A percentile compares a stretch with the other conserved stretches of the same genome.
Evolutionary conservation across 1,140 invertebrate species (phyloP).

Genomic region (Gryon sp.): DNA sequence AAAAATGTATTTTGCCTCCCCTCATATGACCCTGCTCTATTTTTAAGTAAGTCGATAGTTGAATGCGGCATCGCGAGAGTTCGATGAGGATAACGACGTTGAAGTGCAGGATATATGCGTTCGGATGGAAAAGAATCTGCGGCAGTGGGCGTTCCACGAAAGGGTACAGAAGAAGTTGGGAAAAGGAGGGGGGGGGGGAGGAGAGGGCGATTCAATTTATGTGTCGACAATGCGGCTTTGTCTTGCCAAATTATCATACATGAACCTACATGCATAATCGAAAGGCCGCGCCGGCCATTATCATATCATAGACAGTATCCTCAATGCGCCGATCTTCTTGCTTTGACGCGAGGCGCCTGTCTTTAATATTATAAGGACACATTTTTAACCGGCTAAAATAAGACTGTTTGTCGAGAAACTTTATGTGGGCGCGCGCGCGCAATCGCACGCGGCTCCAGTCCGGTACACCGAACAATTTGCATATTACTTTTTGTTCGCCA

Average conservation of each 20-base stretch:
- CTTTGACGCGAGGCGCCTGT: constrained; percentile 70
- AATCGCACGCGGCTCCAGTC: no score
- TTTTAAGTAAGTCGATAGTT: constrained; percentile 12
- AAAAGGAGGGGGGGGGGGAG: no score
- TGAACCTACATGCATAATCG: constrained; percentile 71
- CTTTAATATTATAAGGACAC: constrained; percentile 60
- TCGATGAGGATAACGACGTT: constrained; percentile 51
- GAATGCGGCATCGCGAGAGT: constrained; percentile 8
- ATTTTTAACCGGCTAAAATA: constrained; percentile 53
- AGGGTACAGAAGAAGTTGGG: constrained; percentile 44
- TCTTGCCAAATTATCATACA: constrained; percentile 77
- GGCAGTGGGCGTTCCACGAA: constrained; percentile 63
- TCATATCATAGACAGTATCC: constrained; percentile 73
- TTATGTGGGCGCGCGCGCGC: constrained; percentile 37
- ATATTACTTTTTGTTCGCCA: constrained; percentile 41
- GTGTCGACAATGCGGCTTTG: constrained; percentile 77
- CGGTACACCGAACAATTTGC: constrained; percentile 46
- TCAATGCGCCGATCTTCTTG: constrained; percentile 67
- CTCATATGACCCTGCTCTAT: constrained; percentile 29
- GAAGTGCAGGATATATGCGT: constrained; percentile 44
- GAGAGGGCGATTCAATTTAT: constrained; percentile 74
- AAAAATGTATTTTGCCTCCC: no score
- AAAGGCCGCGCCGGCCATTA: constrained; percentile 67
- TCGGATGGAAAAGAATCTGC: constrained; percentile 42
- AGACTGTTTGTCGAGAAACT: constrained; percentile 36